Base-by-base conservation (phyloP, 2,113 vertebrate genomes). In the Pluvianellus socialis region DNA sequence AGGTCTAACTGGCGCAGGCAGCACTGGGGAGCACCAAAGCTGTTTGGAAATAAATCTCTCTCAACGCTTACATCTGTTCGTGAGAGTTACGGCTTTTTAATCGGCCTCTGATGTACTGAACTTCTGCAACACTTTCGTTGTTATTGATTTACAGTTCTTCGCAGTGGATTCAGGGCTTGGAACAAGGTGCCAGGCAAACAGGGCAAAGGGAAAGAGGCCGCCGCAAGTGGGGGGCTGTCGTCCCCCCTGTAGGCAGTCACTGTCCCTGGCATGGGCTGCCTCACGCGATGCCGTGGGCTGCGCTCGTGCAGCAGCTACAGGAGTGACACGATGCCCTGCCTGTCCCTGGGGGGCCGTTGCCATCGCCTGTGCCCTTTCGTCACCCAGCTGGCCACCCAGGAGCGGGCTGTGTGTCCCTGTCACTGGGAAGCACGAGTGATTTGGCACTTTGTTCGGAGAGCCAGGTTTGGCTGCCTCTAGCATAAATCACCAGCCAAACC, bases 251-350 rank as follows among this genome's bases (percentile, higher is more conserved):
- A 33, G 52, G 35, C 27, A 40, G 33, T 10, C 16, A 2, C 47
- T 16, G 47, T 66, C 9, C 38, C 16, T 35, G 30, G n/a, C 53
- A 10, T 16, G 50, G 53, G 53, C 42, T 27, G 2, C 11, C 1
- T 26, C 80, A 30, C 3, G 3, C 4, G 35, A 5, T 0, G 7
- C 50, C 4, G 1, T 1, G 4, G 61, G 40, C 52, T 67, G 66
- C 55, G 71, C 71, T 44, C 2, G 1, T 27, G 56, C 84, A 35
- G 85, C 72, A 75, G 26, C 80, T 30, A 5, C 14, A 7, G 49
- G 53, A 26, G 13, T 27, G 28, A 66, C 45, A 7, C 0, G 0
- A 13, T 52, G 40, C 20, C 65, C 62, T 92, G 56, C 75, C 83
- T 42, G 21, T 17, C 28, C 18, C 83, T 35, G 75, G 35, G 49